Percentiles rank a stretch among this genome's conserved stretches.
phyloP scores from a whole-genome alignment of 2,888 invertebrate genomes.

The Hyposoter dolosus region DNA sequence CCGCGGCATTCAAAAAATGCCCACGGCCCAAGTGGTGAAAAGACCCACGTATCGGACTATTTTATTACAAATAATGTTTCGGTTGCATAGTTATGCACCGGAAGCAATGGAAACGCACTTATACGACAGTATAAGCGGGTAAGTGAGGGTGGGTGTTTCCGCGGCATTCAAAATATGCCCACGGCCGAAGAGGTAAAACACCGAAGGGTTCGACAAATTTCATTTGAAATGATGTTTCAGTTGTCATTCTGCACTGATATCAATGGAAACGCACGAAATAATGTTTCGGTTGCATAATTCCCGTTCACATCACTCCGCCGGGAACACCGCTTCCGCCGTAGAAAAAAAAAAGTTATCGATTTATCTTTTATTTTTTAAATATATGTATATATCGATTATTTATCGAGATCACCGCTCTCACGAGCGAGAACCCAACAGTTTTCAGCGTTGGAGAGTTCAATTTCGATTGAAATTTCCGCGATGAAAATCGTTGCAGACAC shows the following conservation, averaged over 20 bases:
- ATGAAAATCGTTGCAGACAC: no score
- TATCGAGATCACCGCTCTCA: no score
- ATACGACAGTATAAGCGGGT: conserved; percentile 23
- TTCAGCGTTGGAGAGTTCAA: no score
- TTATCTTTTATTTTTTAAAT: no score
- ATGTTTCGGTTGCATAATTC: no score
- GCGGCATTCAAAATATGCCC: background rate
- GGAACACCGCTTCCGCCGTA: no score
- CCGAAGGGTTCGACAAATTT: background rate
- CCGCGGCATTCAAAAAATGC: background rate
- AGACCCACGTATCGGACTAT: background rate
- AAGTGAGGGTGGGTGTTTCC: no score
- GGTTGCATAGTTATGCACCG: background rate
- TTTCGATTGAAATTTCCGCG: no score
- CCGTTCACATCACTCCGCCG: no score
- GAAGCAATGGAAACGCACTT: conserved; percentile 10
- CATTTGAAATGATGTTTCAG: background rate
- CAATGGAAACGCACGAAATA: conserved; percentile 20
- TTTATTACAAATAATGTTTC: background rate
- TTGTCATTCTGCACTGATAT: background rate
- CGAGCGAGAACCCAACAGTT: no score
- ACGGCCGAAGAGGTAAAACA: background rate
- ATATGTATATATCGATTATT: no score
- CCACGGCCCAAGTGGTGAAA: background rate
- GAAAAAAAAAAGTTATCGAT: no score